Base-by-base conservation (phyloP, 2,113 vertebrate genomes). In the Gnathonemus longibarbis region DNA sequence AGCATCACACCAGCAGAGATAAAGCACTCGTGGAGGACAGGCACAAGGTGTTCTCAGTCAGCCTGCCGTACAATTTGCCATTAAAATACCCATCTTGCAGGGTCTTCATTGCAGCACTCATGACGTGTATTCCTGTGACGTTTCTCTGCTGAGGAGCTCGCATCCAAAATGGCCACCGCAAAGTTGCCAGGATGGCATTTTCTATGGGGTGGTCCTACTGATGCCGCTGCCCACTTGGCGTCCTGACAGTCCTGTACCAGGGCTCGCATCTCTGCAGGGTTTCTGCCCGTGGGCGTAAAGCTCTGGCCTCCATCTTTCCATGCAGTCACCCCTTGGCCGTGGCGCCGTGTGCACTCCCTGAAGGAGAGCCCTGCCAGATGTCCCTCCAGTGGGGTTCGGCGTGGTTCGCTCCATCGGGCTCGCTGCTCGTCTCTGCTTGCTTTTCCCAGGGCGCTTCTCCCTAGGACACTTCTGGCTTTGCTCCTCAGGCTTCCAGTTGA, bases 1-100 rank as follows among this genome's bases (percentile, higher is more conserved):
- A 90, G 85, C 85, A 88, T 50, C 62, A 13, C 84, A 27, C 89
- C 84, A 21, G 53, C 56, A 39, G 84, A 42, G 84, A 87, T 77
- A 31, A 42, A 86, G 49, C 46, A 19, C 49, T 35, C 49, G 7
- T 53, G 35, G 48, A 83, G 90, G 49, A 70, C 31, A 88, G 86
- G 77, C 48, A 46, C 48, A 17, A 27, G n/a, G 49, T 49, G 19
- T 62, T 88, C 45, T 87, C 89, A 53, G 58, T 86, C 53, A 85
- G 45, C 83, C 48, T 50, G n/a, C 39, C 0, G 24, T 15, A 49
- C 52, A 24, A 1, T 66, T 80, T 39, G 35, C 35, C 35, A 42
- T 80, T 80, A 42, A 80, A 80, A 19, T 27, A 31, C n/a, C 62
- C 62, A 31, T 70, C 62, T 70, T 31, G n/a, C n/a, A 70, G 62